Evolutionary conservation across 2,888 invertebrate species (phyloP).

Genomic region (Eupelmus urozonus): DNA sequence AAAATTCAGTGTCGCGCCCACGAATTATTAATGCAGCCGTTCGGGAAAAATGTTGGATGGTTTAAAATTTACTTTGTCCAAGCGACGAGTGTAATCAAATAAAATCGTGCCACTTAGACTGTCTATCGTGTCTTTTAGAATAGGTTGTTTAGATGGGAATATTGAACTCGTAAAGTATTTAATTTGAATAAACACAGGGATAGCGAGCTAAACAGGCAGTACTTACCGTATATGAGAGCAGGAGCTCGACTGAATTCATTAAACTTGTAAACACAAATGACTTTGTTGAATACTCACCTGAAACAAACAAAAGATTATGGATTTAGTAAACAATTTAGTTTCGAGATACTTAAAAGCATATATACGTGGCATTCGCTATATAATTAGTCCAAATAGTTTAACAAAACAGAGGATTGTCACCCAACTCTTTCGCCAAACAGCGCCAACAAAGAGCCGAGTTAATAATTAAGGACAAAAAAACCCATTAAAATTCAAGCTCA

Average conservation of each 20-base stretch:
- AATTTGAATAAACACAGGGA: slow-evolving; percentile 10
- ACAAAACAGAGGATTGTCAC: too few relatives aligned
- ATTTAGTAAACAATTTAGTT: not conserved
- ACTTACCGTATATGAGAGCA: slow-evolving; percentile 28
- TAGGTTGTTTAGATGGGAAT: not conserved
- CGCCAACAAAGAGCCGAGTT: too few relatives aligned
- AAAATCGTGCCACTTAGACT: too few relatives aligned
- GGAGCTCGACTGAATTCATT: not conserved
- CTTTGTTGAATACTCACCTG: slow-evolving; percentile 65
- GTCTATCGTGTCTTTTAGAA: too few relatives aligned
- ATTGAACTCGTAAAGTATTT: slow-evolving; percentile 20
- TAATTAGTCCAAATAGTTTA: too few relatives aligned
- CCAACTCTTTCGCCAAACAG: too few relatives aligned
- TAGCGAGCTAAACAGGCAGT: not conserved
- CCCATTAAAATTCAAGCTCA: too few relatives aligned
- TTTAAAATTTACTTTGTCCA: not conserved
- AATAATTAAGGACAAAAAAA: too few relatives aligned
- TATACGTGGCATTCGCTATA: too few relatives aligned
- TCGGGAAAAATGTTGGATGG: not conserved
- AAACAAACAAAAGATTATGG: slow-evolving; percentile 56
- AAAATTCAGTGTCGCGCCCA: not conserved
- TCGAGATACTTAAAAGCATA: too few relatives aligned
- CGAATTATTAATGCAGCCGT: not conserved
- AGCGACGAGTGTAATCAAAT: not conserved
- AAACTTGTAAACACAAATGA: not conserved